Conservation (phyloP, 2,888 invertebrate species). For the Erynnis tages region DNA sequence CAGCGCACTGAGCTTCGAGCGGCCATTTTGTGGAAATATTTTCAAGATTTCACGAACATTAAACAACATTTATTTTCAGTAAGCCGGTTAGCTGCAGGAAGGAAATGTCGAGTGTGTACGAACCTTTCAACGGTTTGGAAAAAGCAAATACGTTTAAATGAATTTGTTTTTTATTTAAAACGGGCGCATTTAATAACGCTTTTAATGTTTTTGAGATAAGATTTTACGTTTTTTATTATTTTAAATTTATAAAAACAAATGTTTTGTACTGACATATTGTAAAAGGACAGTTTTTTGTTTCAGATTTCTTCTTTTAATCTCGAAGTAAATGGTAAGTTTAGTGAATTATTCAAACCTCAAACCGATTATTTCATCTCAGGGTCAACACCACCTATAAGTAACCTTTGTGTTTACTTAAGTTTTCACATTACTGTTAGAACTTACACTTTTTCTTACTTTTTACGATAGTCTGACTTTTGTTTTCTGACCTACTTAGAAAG, state of each 20-base stretch:
- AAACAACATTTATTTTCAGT: slow-evolving; percentile 56
- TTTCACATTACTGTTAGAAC: no score
- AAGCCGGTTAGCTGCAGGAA: slow-evolving; percentile 39
- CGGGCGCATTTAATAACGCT: background rate
- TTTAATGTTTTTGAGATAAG: background rate
- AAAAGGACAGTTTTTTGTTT: background rate
- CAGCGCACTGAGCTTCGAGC: slow-evolving; percentile 44
- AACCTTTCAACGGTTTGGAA: slow-evolving; percentile 12
- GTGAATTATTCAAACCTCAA: no score
- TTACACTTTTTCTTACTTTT: no score
- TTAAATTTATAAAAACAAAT: background rate
- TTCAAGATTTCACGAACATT: slow-evolving; percentile 46
- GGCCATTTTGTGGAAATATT: slow-evolving; percentile 53
- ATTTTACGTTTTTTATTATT: background rate
- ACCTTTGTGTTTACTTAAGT: no score
- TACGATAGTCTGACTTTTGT: no score
- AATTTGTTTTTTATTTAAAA: background rate
- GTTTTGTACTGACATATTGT: no score
- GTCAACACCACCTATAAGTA: no score
- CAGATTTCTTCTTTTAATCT: background rate
- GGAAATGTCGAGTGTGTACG: slow-evolving; percentile 37
- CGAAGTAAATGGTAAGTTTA: background rate
- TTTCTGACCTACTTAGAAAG: no score
- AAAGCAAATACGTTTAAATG: slow-evolving; percentile 7
- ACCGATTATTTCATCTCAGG: no score